phyloP scores from a whole-genome alignment of 2,797 vertebrate genomes.

The Cossypha caffra region DNA sequence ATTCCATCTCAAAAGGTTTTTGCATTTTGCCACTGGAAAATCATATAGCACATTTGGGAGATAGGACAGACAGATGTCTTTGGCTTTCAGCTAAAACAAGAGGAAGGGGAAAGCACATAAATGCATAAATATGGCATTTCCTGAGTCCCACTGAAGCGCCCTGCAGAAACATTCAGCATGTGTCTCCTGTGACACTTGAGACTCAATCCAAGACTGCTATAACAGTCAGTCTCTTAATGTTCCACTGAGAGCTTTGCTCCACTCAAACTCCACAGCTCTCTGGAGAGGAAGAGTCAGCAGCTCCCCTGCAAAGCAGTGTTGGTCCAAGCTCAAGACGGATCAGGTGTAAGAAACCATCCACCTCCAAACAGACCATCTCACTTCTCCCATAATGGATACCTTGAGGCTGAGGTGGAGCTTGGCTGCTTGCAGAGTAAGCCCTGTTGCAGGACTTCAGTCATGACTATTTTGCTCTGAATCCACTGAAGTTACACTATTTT shows the following conservation, averaged over 20 bases:
- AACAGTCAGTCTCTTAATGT: neutral
- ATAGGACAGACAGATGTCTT: neutral
- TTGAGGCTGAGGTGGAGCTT: neutral
- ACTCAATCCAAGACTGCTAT: neutral
- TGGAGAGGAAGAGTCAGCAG: neutral
- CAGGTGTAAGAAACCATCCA: neutral
- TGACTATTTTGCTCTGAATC: neutral
- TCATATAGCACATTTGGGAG: neutral
- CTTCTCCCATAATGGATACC: too few species aligned
- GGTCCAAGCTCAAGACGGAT: neutral
- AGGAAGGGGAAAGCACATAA: neutral
- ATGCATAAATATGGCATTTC: neutral
- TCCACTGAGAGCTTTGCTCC: rapidly evolving
- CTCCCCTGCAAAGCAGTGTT: neutral
- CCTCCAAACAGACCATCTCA: neutral
- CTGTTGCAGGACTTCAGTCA: neutral
- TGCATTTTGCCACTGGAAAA: neutral
- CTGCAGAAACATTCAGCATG: neutral
- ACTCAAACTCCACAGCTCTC: neutral
- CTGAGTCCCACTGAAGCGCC: neutral
- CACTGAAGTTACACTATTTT: neutral
- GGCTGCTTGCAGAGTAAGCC: neutral
- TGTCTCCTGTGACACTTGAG: neutral
- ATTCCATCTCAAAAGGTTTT: neutral
- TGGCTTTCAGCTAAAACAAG: neutral